phyloP scores from a whole-genome alignment of 1,140 invertebrate genomes.

The Drosophila ercepeae region DNA sequence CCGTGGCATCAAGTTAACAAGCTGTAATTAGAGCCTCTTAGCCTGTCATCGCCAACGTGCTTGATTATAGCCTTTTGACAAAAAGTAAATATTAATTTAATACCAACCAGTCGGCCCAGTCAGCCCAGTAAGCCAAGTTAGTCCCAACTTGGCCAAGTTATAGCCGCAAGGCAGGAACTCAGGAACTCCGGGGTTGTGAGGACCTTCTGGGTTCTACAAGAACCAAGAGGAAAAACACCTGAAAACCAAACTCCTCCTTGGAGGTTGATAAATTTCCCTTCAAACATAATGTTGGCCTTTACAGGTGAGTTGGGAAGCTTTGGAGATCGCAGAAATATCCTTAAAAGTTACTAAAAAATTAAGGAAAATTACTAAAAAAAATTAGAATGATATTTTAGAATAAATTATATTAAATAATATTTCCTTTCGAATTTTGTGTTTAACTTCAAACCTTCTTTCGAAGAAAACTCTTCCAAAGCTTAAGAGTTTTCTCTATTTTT shows the following conservation, averaged over 20 bases:
- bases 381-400: no score
- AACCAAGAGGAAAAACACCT: background rate
- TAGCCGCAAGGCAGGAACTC: constrained; percentile 21
- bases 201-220: background rate
- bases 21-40: constrained; percentile 84
- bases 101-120: constrained; percentile 36
- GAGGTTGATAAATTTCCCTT: constrained; percentile 30
- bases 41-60: constrained; percentile 83
- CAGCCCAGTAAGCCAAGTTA: background rate
- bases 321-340: no score
- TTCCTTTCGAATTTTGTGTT: no score
- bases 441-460: no score
- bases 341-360: no score
- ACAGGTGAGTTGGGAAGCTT: constrained; percentile 13
- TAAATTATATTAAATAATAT: no score
- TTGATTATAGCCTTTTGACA: constrained; percentile 83
- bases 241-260: constrained; percentile 3
- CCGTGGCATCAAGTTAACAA: constrained; percentile 76
- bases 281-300: constrained; percentile 7
- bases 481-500: no score
- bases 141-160: background rate
- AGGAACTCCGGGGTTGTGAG: background rate
- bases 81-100: constrained; percentile 84
- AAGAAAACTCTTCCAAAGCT: no score
- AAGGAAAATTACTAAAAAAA: no score